Evolutionary conservation across 2,113 vertebrate genomes (phyloP).

Genomic region (Monopterus albus): DNA sequence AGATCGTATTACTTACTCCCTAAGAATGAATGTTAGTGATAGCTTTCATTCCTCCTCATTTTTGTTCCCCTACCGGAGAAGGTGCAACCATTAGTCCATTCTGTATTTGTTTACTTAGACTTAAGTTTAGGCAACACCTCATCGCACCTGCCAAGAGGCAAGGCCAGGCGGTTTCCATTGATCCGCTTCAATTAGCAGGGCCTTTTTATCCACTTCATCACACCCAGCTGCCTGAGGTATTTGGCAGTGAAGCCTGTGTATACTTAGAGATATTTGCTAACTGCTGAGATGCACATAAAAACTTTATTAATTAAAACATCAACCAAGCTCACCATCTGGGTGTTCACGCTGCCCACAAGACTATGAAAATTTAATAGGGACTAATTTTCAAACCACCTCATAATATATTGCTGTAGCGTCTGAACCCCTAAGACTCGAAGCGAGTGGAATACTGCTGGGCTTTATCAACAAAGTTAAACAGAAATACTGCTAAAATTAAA

Average conservation of each 20-base stretch:
- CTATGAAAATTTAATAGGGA: slow-evolving; percentile 63
- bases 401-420: slow-evolving; percentile 52
- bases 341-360: slow-evolving; percentile 45
- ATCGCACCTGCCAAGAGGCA: slow-evolving; percentile 38
- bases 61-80: not conserved
- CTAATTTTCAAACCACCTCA: slow-evolving; percentile 58
- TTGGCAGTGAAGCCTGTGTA: slow-evolving; percentile 40
- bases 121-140: slow-evolving; percentile 40
- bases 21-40: not conserved
- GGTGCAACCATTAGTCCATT: not conserved
- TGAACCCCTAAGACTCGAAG: slow-evolving; percentile 1
- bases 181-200: slow-evolving; percentile 57
- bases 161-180: slow-evolving; percentile 48
- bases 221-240: slow-evolving; percentile 38
- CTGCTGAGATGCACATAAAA: slow-evolving; percentile 47
- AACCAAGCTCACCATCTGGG: slow-evolving; percentile 35
- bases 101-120: slow-evolving; percentile 26
- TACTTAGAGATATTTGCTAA: slow-evolving; percentile 34
- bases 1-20: not conserved
- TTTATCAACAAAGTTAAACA: slow-evolving; percentile 15
- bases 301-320: not conserved
- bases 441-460: not conserved
- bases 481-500: slow-evolving; percentile 9
- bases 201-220: slow-evolving; percentile 57
- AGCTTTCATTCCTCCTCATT: not conserved